Evolutionary conservation across 2,113 vertebrate species (phyloP), one percentile per base, ranked within the genome.

Genomic region (Pseudolaguvia tuberculata): DNA sequence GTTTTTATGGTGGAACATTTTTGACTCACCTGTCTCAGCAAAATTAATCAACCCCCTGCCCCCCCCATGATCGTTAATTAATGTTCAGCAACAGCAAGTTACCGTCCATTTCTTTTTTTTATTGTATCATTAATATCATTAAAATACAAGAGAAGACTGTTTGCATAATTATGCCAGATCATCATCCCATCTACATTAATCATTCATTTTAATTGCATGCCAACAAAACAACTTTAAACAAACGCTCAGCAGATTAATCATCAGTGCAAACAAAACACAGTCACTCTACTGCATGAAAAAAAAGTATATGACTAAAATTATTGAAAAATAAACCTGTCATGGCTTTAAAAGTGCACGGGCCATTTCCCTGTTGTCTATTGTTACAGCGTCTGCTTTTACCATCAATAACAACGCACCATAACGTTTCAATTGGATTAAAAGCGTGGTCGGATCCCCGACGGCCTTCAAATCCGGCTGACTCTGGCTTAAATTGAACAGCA

Each of bases 341-440:
- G 6, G 29, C 17, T 76, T 31, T 11, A 53, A 23, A 10, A 39
- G 2, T 15, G 51, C 13, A 14, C 17, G 3, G 3, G 23, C 15
- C 23, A 53, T 15, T n/a, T 53, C 51, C n/a, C 72, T 23, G 10
- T 70, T 57, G n/a, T 9, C 56, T 27, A 53, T 25, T 29, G 29
- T 61, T 20, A 5, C 66, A 4, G 23, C 2, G 15, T 70, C 75
- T 61, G 75, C 21, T 70, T 76, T 76, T 48, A 45, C 47, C 57
- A 76, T 62, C 48, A 70, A 76, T 70, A 76, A 76, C 56, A 25
- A 51, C 57, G 13, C 18, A 7, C 27, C 56, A 70, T 52, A 53
- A 70, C 56, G n/a, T 42, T 59, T 70, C 27, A 53, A 42, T 62
- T 39, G 75, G 57, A 69, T 70, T 70, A 52, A 21, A 57, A 53